Evolutionary conservation across 2,113 vertebrate species (phyloP).

Genomic region (Pterocles burchelli): DNA sequence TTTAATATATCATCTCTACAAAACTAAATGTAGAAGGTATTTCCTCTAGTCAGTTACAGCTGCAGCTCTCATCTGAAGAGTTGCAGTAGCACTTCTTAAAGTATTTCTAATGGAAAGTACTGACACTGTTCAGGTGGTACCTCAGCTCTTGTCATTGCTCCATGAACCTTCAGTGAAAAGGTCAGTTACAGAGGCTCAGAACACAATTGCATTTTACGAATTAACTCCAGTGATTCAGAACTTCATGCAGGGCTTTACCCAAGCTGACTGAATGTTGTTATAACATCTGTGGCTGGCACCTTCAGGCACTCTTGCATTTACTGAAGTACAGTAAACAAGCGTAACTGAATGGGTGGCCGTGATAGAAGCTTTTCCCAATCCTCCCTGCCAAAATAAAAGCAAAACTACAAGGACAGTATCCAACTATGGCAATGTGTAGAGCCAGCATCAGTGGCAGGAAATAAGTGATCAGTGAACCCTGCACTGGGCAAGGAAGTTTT

Average conservation of each 20-base stretch:
- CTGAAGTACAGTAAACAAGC: not conserved
- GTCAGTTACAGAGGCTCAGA: not conserved
- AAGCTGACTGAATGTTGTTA: not conserved
- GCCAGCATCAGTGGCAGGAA: not conserved
- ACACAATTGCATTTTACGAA: not conserved
- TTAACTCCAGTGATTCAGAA: not conserved
- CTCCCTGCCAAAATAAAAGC: not conserved
- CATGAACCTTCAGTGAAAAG: not conserved
- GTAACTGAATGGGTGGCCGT: not conserved
- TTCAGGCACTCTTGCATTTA: not conserved
- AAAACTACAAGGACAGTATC: not conserved
- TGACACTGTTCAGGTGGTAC: not conserved
- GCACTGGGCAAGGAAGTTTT: not conserved
- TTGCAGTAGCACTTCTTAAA: not conserved
- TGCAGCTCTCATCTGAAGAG: not conserved
- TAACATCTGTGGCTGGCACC: not conserved
- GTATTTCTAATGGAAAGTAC: not conserved
- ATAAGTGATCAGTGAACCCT: not conserved
- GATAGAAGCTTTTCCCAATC: not conserved
- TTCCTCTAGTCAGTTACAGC: not conserved
- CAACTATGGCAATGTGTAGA: not conserved
- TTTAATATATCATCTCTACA: not conserved
- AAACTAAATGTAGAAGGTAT: not conserved
- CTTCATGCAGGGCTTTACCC: not conserved
- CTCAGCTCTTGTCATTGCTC: not conserved